Base-by-base conservation (phyloP, 2,113 vertebrate genomes). In the Takifugu bimaculatus region DNA sequence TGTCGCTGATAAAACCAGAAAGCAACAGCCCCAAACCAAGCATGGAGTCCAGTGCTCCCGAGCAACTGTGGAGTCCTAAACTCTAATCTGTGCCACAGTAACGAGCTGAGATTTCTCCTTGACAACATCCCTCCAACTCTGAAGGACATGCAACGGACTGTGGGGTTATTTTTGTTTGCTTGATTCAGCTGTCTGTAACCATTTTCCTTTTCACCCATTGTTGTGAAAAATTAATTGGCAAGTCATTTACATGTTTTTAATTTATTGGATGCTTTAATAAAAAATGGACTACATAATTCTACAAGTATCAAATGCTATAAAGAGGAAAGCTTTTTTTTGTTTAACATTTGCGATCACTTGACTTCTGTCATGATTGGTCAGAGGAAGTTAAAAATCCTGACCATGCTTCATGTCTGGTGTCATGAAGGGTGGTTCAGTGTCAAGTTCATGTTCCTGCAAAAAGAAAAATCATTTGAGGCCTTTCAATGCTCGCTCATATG, bases 361-460 rank as follows among this genome's bases (percentile, higher is more conserved):
- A 35, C 6, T 20, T 20, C 32, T 11, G 7, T 11, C 35, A 39
- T 2, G 2, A 6, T 39, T 39, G 7, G 11, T 9, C 35, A 39
- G 35, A 39, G 35, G 35, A 11, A 39, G 9, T 39, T 39, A 39
- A 39, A 39, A 10, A 39, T 39, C 6, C 35, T 39, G 35, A 43
- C 9, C 15, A 20, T 5, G 12, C n/a, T 32, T 13, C 14, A 15
- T 5, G 28, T 50, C 49, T 7, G 1, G 62, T 0, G 82, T 77
- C 0, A 79, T 77, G 64, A 90, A 85, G 52, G 28, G 87, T 47
- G 82, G 70, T 69, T 94, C 94, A 5, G 91, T 88, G 72, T 94
- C 94, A 1, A 90, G 59, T 14, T 96, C 93, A 0, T 93, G 94
- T 32, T 98, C 94, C 95, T 97, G 75, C 20, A 56, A 26, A 0